Evolutionary conservation across 2,113 vertebrate species (phyloP).

Genomic region (Ploceus nigricollis): DNA sequence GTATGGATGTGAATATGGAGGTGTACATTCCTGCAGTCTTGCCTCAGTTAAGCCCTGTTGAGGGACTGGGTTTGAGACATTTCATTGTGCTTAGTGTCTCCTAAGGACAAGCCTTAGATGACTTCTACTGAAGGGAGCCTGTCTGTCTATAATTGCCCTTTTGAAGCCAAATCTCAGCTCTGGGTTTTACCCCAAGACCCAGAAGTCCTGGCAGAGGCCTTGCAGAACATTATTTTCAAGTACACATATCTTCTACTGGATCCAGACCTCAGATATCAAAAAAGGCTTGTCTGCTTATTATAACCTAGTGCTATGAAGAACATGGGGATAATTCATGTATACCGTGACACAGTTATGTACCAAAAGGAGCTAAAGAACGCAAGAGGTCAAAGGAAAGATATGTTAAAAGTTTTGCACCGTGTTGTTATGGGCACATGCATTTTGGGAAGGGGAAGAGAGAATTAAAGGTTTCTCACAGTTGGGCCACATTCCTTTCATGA

Average conservation of each 20-base stretch:
- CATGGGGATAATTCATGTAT: not conserved
- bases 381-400: not conserved
- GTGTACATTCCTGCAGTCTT: not conserved
- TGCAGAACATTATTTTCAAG: not conserved
- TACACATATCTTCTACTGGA: not conserved
- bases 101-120: not conserved
- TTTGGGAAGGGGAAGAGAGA: not conserved
- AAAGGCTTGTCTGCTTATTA: not conserved
- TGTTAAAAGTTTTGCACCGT: not conserved
- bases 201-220: not conserved
- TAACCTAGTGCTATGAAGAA: not conserved
- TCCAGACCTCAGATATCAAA: not conserved
- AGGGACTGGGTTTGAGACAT: not conserved
- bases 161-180: not conserved
- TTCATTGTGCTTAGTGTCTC: not conserved
- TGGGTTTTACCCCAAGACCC: not conserved
- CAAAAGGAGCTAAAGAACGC: not conserved
- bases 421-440: not conserved
- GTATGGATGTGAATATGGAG: not conserved
- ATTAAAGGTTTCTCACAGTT: conserved; percentile 54
- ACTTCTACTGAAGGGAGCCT: not conserved
- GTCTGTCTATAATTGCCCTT: not conserved
- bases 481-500: conserved; percentile 52
- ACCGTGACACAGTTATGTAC: not conserved
- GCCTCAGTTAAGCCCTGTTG: not conserved